Evolutionary conservation across 2,888 invertebrate species (phyloP).

Genomic region (Thera britannica): DNA sequence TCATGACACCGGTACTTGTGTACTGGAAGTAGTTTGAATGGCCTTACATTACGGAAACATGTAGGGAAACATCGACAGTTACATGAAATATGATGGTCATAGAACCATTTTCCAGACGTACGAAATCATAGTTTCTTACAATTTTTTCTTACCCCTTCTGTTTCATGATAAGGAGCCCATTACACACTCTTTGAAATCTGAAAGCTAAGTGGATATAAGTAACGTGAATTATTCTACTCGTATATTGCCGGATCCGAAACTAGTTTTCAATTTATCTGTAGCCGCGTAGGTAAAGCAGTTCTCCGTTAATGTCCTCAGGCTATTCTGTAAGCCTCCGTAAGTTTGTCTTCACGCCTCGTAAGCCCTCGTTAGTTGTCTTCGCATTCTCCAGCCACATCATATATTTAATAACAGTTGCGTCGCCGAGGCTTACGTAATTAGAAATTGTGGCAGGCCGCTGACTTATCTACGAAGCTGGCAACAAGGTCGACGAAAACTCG

Average conservation of each 20-base stretch:
- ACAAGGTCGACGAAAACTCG: constrained; percentile 76
- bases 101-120: constrained; percentile 2
- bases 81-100: constrained; percentile 2
- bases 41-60: constrained; percentile 33
- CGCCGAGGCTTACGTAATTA: constrained; percentile 60
- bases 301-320: constrained; percentile 26
- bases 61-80: constrained; percentile 12
- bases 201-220: background rate
- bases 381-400: constrained; percentile 19
- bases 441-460: constrained; percentile 70
- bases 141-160: background rate
- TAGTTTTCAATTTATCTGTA: constrained; percentile 7
- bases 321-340: constrained; percentile 27
- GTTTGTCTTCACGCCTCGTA: constrained; percentile 31
- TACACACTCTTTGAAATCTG: background rate
- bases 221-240: background rate
- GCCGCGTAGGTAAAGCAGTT: constrained; percentile 1
- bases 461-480: constrained; percentile 62
- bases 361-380: constrained; percentile 30
- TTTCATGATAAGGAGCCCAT: background rate
- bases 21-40: constrained; percentile 35
- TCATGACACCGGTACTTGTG: constrained; percentile 50
- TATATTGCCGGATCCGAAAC: constrained; percentile 3
- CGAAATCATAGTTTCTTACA: background rate
- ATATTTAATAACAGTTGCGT: constrained; percentile 17